phyloP scores from a whole-genome alignment of 1,140 invertebrate species.

The Achatina immaculata region DNA sequence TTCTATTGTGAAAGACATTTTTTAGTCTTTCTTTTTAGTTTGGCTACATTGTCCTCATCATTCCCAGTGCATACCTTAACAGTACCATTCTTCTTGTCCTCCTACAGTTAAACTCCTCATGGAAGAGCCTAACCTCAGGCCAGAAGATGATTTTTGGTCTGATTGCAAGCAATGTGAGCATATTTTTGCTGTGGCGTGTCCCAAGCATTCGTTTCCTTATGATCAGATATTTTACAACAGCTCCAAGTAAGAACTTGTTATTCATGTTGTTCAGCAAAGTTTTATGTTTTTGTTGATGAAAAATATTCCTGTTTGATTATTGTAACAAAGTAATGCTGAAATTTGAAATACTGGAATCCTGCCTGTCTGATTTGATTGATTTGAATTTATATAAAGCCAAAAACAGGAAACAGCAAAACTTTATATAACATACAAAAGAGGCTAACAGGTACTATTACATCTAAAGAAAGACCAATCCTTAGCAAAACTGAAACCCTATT shows the following conservation, averaged over 20 bases:
- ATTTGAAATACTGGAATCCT: too few species aligned
- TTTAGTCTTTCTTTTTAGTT: not conserved
- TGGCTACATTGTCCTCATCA: not conserved
- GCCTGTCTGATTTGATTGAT: too few species aligned
- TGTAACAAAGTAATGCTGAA: too few species aligned
- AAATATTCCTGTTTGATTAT: too few species aligned
- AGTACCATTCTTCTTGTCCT: not conserved
- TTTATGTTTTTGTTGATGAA: too few species aligned
- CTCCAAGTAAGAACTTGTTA: constrained; percentile 40
- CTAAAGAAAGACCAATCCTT: too few species aligned
- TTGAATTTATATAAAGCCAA: too few species aligned
- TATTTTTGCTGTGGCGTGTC: constrained; percentile 85
- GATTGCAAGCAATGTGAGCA: constrained; percentile 82
- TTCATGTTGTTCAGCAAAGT: too few species aligned
- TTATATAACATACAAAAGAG: too few species aligned
- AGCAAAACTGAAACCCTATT: too few species aligned
- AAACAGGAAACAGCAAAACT: too few species aligned
- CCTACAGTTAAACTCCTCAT: constrained; percentile 78
- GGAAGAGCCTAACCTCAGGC: constrained; percentile 81
- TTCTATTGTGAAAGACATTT: not conserved
- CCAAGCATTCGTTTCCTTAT: constrained; percentile 44
- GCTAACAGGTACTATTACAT: too few species aligned
- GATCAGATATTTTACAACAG: constrained; percentile 49
- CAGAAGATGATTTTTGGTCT: constrained; percentile 86
- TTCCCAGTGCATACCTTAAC: not conserved